These are phyloP conservation scores for Drosophila rubida DNA, from an alignment of 2,888 invertebrate species.

Conservation along the genomic window DNA sequence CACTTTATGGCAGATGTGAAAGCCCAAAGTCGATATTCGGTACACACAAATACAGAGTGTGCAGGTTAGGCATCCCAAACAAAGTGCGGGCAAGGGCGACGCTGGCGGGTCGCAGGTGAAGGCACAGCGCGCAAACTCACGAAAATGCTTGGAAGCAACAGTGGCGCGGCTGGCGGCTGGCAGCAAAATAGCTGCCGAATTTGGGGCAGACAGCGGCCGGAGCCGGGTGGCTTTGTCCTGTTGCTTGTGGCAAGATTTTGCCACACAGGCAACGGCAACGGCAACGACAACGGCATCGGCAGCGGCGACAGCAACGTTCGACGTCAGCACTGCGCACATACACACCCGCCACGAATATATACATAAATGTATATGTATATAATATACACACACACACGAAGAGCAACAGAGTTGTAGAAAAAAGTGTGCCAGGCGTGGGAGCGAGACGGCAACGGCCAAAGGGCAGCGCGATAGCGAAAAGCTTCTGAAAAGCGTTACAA, in stretches of 20 bases:
- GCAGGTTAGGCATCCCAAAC: constrained; percentile 60
- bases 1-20: constrained; percentile 6
- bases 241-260: constrained; percentile 71
- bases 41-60: constrained; percentile 72
- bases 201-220: constrained; percentile 54
- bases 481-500: constrained; percentile 52
- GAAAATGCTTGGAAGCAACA: constrained; percentile 43
- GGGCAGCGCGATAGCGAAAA: constrained; percentile 58
- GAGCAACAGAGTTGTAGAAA: background rate
- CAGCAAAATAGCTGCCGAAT: constrained; percentile 40
- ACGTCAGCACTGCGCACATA: constrained; percentile 66
- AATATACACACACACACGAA: background rate
- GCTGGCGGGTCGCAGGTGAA: constrained; percentile 1
- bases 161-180: background rate
- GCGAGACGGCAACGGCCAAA: constrained; percentile 52
- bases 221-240: constrained; percentile 54
- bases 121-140: constrained; percentile 57
- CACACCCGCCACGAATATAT: background rate
- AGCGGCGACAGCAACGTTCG: constrained; percentile 25
- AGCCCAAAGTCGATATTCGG: constrained; percentile 48
- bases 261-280: constrained; percentile 7
- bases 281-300: no score
- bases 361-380: background rate
- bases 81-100: background rate
- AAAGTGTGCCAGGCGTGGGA: constrained; percentile 32